Evolutionary conservation across 2,797 vertebrate species (phyloP).

Genomic region (Trichosurus vulpecula): DNA sequence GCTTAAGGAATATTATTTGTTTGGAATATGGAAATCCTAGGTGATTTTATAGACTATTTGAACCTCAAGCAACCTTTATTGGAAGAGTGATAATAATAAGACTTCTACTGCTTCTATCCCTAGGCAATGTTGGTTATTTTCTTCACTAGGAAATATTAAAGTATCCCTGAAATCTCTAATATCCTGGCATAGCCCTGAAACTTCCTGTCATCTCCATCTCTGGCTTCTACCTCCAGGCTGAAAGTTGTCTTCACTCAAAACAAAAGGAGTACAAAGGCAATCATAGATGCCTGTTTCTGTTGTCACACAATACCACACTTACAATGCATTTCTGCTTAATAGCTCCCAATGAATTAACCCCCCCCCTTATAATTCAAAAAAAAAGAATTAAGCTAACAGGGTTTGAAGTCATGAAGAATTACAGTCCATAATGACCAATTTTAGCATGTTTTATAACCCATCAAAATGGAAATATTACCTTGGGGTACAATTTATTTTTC

Average conservation of each 20-base stretch:
- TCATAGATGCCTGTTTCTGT: not conserved
- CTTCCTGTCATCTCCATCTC: not conserved
- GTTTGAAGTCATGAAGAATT: conserved; percentile 72
- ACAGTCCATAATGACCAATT: conserved; percentile 70
- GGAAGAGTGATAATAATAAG: conserved; percentile 24
- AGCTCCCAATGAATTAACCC: conserved; percentile 61
- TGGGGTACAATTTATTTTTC: conserved; percentile 66
- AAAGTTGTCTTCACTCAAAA: conserved; percentile 57
- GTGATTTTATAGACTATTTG: conserved; percentile 9
- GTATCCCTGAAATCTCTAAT: conserved; percentile 10
- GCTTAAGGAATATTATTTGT: conserved; percentile 1
- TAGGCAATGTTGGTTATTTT: not conserved
- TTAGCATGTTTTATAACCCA: conserved; percentile 74
- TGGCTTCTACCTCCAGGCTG: not conserved
- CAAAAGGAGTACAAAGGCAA: conserved; percentile 28
- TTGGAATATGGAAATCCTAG: not conserved
- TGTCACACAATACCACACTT: conserved; percentile 35
- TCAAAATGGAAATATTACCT: conserved; percentile 73
- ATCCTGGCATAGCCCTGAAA: not conserved
- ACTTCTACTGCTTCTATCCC: not conserved
- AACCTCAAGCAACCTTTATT: not conserved
- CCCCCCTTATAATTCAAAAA: conserved; percentile 63
- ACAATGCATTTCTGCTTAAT: conserved; percentile 51
- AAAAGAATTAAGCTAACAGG: conserved; percentile 60
- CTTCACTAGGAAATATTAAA: conserved; percentile 8